These are phyloP conservation scores for Drosophila histrio DNA, from an alignment of 2,888 invertebrate species.

Conservation along the genomic window DNA sequence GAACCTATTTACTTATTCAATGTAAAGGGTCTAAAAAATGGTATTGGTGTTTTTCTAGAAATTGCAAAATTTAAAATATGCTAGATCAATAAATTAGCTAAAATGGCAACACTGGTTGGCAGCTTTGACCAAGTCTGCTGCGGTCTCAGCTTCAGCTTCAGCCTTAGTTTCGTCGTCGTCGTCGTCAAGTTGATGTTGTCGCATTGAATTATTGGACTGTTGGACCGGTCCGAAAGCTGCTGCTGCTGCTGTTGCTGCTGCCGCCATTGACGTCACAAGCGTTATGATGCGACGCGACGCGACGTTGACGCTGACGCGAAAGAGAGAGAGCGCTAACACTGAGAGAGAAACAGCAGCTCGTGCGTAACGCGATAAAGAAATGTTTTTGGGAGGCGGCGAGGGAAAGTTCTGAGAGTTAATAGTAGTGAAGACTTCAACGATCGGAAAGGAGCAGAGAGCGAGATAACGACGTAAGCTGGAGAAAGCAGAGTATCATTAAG, in stretches of 20 bases:
- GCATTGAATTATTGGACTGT: slow-evolving; percentile 62
- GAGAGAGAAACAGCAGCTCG: slow-evolving; percentile 39
- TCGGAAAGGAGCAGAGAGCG: neutral
- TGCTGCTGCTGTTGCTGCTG: slow-evolving; percentile 14
- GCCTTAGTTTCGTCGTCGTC: neutral
- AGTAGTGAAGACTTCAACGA: neutral
- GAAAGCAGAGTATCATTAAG: slow-evolving; percentile 10
- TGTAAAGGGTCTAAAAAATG: no score
- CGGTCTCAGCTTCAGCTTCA: slow-evolving; percentile 20
- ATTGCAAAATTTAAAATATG: no score
- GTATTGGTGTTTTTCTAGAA: no score
- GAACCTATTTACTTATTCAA: no score
- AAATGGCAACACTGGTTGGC: slow-evolving; percentile 16
- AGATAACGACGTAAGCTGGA: slow-evolving; percentile 14
- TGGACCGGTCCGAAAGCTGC: slow-evolving; percentile 73
- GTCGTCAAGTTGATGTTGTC: slow-evolving; percentile 30
- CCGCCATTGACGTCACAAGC: slow-evolving; percentile 69
- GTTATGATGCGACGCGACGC: slow-evolving; percentile 48
- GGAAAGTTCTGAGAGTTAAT: slow-evolving; percentile 14
- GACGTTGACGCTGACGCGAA: slow-evolving; percentile 31
- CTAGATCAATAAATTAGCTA: no score
- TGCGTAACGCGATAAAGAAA: slow-evolving; percentile 47
- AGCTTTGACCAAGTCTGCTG: slow-evolving; percentile 45
- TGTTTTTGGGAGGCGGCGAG: neutral
- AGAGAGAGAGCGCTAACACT: neutral